Evolutionary conservation across 2,888 invertebrate genomes (phyloP), one percentile per base, ranked within the genome.

Genomic region (Pheosia gnoma): DNA sequence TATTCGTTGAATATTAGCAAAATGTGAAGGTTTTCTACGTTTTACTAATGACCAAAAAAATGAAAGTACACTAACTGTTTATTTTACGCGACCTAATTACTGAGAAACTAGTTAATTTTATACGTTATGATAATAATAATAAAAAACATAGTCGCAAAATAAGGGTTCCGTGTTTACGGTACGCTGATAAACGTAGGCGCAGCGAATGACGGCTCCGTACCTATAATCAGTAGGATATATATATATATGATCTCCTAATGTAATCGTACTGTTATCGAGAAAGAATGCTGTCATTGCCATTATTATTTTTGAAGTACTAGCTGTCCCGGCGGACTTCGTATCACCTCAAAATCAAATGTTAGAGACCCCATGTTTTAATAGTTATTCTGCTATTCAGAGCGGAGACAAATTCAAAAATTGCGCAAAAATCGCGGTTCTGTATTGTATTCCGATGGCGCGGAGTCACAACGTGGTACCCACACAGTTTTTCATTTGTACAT

Each of bases 361-460:
- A n/a, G n/a, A n/a, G n/a, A n/a, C n/a, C n/a, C n/a, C 25, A 25
- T 25, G 25, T 25, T 25, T 25, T 25, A 25, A 0, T 25, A 25
- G 25, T 25, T 25, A 25, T 25, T 25, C 25, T 25, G 25, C 25
- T 25, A 25, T 25, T 25, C 25, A n/a, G n/a, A n/a, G n/a, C n/a
- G n/a, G n/a, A n/a, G n/a, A n/a, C n/a, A n/a, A n/a, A n/a, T n/a
- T n/a, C n/a, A n/a, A n/a, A n/a, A n/a, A n/a, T n/a, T n/a, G n/a
- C n/a, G n/a, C n/a, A n/a, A n/a, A n/a, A n/a, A n/a, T n/a, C n/a
- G 54, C 59, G 53, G 59, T 51, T 38, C 63, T 52, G 67, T 69
- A 75, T 71, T 72, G 67, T 63, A 72, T 69, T 74, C 74, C 68
- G 62, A 69, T 72, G 57, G 61, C 61, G 59, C 66, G 55, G 55